Percentiles rank a stretch among this genome's conserved stretches.
Conservation (phyloP, 2,113 vertebrate genomes). For the Xerus inauris region DNA sequence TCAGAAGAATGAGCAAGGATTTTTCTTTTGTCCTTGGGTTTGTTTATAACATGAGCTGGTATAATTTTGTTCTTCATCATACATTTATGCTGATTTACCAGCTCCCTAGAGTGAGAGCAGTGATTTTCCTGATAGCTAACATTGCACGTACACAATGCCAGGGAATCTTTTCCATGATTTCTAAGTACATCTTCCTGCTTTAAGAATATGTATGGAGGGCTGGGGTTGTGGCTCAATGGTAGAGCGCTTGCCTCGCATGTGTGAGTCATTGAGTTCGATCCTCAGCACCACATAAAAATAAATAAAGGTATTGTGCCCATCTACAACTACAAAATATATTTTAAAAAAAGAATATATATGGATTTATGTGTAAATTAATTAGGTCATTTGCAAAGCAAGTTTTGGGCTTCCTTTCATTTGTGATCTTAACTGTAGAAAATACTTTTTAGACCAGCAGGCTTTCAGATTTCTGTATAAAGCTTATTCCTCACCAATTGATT, state of each 20-base stretch:
- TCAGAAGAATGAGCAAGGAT: not conserved
- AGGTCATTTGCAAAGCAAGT: conserved; percentile 35
- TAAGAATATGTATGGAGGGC: not conserved
- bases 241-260: too few species aligned
- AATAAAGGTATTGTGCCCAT: too few species aligned
- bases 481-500: not conserved
- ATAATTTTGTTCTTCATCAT: conserved; percentile 9
- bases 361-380: not conserved
- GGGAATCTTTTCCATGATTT: not conserved
- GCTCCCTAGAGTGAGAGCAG: not conserved
- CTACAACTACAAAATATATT: too few species aligned
- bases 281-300: too few species aligned
- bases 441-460: not conserved
- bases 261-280: too few species aligned
- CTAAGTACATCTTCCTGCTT: not conserved
- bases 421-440: not conserved
- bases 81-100: not conserved
- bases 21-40: conserved; percentile 35
- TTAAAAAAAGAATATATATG: not conserved
- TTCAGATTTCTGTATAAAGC: not conserved
- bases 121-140: not conserved
- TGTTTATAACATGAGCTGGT: conserved; percentile 8
- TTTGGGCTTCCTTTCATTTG: not conserved
- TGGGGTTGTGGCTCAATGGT: too few species aligned
- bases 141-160: not conserved